phyloP scores from a whole-genome alignment of 1,140 invertebrate genomes.

The Drosophila bifasciata region DNA sequence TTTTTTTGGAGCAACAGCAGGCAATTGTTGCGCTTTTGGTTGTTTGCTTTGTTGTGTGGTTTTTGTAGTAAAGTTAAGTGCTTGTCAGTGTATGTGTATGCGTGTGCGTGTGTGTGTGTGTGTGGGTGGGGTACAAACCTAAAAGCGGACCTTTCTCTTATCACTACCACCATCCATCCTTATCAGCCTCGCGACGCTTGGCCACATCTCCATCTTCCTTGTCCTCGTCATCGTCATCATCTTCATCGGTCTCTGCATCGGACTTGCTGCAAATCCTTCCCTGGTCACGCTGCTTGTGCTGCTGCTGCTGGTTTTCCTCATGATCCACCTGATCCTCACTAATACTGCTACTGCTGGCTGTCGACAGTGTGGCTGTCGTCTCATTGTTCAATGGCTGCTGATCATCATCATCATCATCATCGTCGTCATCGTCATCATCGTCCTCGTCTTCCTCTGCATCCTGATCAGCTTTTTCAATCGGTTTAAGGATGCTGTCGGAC shows the following conservation, averaged over 20 bases:
- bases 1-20: slow-evolving; percentile 23
- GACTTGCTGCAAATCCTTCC: slow-evolving; percentile 53
- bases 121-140: slow-evolving; percentile 81
- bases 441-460: slow-evolving; percentile 35
- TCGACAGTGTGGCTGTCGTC: slow-evolving; percentile 65
- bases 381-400: slow-evolving; percentile 74
- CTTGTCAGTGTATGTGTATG: slow-evolving; percentile 36
- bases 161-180: slow-evolving; percentile 83
- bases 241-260: slow-evolving; percentile 66
- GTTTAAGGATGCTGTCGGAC: slow-evolving; percentile 2
- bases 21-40: slow-evolving; percentile 15
- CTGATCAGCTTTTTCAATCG: slow-evolving; percentile 76
- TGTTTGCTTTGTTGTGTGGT: slow-evolving; percentile 23
- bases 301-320: slow-evolving; percentile 44
- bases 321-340: slow-evolving; percentile 37
- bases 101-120: slow-evolving; percentile 18
- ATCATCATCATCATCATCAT: slow-evolving; percentile 72
- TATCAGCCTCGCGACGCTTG: slow-evolving; percentile 58
- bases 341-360: slow-evolving; percentile 48
- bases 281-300: slow-evolving; percentile 45
- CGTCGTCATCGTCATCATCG: slow-evolving; percentile 56
- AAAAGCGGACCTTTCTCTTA: slow-evolving; percentile 76
- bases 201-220: slow-evolving; percentile 33
- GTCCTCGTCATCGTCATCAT: slow-evolving; percentile 69
- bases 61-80: slow-evolving; percentile 16